Conservation (phyloP, 2,797 vertebrate species). For the Xyrichtys novacula region DNA sequence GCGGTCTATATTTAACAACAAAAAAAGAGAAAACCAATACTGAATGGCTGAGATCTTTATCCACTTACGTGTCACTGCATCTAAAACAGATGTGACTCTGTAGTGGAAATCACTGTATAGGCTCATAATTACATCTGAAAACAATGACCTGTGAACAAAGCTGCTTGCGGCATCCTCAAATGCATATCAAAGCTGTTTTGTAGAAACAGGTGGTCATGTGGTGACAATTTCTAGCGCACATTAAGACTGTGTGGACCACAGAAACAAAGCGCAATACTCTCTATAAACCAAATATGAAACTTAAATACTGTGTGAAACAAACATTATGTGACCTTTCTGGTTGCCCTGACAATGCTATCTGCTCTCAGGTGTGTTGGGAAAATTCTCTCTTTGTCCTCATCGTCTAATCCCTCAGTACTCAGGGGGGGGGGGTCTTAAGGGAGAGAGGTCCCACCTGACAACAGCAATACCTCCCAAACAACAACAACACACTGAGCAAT, state of each 20-base stretch:
- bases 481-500: constrained; percentile 63
- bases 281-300: constrained; percentile 1
- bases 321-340: background rate
- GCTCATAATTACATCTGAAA: too few relatives aligned
- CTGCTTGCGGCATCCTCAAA: too few relatives aligned
- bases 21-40: too few relatives aligned
- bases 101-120: too few relatives aligned
- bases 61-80: too few relatives aligned
- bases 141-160: too few relatives aligned
- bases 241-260: background rate
- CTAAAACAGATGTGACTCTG: too few relatives aligned
- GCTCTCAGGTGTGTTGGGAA: constrained; percentile 41
- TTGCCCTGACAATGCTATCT: constrained; percentile 29
- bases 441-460: constrained; percentile 67
- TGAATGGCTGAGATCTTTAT: too few relatives aligned
- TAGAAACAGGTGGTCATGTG: too few relatives aligned
- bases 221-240: too few relatives aligned
- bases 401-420: constrained; percentile 46
- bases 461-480: constrained; percentile 74
- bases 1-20: too few relatives aligned
- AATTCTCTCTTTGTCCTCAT: constrained; percentile 29
- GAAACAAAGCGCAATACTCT: background rate
- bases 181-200: too few relatives aligned
- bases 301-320: constrained; percentile 1
- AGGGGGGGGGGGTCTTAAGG: constrained; percentile 58